Base-by-base conservation (phyloP, 1,140 invertebrate genomes). In the Pogonus chalceus region DNA sequence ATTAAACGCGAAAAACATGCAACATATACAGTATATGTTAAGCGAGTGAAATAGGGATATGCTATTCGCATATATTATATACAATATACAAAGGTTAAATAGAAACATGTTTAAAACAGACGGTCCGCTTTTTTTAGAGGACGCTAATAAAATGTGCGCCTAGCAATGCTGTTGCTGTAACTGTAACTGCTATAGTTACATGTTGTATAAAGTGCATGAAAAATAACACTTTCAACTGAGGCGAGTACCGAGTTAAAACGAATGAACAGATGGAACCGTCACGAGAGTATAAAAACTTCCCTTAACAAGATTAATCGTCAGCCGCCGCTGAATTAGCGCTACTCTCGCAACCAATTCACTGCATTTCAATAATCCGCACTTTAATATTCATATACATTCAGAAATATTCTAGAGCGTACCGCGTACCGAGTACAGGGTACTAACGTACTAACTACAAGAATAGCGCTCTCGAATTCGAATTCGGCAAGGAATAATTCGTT, bases 61-160 rank as follows among this genome's bases (percentile, higher is more conserved):
- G n/a, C n/a, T n/a, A n/a, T n/a, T n/a, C 37, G 18, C 18, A 12
- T 4, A 43, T 43, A 43, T 10, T 10, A 18, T 43, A 43, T 16
- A 18, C 37, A 12, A 3, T 10, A 43, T 16, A 43, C 3, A 16
- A 18, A 18, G 7, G 18, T 16, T 43, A 43, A 43, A 43, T 43
- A 43, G 37, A 43, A 43, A 43, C 37, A 43, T 43, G 18, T 43
- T 43, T 43, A 43, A 43, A 43, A 43, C 37, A 43, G 26, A 31
- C 26, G 26, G 26, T 7, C 37, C 9, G 18, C 18, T 43, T 31
- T 31, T 31, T 31, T 31, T 12, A 43, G 9, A 43, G 37, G 37
- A 18, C 37, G 18, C 7, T 43, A 43, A 43, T 43, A 43, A 43
- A 43, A 43, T 43, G 18, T 16, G 4, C 37, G 18, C 7, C 37